Base-by-base conservation (phyloP, 2,113 vertebrate genomes). In the Apteryx owenii region DNA sequence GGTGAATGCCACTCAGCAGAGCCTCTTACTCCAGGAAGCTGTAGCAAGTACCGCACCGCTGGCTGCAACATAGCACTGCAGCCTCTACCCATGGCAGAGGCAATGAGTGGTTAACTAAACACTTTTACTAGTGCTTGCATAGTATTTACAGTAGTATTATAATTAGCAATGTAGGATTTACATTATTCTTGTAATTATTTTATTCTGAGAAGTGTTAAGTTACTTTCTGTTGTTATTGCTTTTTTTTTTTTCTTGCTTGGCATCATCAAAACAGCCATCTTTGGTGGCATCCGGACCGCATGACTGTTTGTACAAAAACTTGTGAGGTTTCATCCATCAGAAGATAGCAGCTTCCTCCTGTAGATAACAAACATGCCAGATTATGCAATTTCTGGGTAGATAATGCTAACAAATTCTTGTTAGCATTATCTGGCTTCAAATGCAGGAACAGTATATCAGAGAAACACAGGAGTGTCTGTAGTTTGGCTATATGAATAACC, bases 331-430 rank as follows among this genome's bases (percentile, higher is more conserved):
- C 97, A 94, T 98, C 98, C 83, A 97, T 94, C 77, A 98, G 79
- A 89, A 98, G 82, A 94, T 98, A 98, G 68, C 98, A 97, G 86
- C 98, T 98, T 97, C 97, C 95, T 89, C 95, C 97, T 98, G 48
- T 36, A 84, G 94, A 95, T 94, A 94, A 81, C 17, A 91, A 68
- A 85, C 10, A 48, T 65, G 77, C 4, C 42, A 65, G 65, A 69
- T 93, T 94, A 94, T 89, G 71, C 65, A 92, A 87, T 86, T 90
- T 94, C 70, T 82, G 87, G 11, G 70, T 51, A 89, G 78, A 94
- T 87, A 92, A 86, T 25, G 9, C 56, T 70, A 64, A 72, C 19
- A 42, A 82, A 73, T 26, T 91, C 26, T 81, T 92, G 22, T 82
- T 86, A 75, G 50, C 19, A 21, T 46, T 92, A 42, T 86, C 64